Conservation (phyloP, 2,888 invertebrate genomes). For the Torymus aiolomorphi region DNA sequence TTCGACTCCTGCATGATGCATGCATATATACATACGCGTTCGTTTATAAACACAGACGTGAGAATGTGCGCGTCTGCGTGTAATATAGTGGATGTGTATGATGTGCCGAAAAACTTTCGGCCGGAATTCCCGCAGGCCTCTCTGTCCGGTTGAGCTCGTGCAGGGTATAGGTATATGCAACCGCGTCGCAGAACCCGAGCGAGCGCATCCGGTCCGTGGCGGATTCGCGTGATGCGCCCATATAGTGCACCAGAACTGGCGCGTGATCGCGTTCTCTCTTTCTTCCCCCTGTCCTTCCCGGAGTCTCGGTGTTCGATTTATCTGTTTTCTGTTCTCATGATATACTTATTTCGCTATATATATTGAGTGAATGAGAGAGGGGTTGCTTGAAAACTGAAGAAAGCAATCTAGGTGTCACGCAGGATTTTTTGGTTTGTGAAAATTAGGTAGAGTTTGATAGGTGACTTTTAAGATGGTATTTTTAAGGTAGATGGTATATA, state of each 20-base stretch:
- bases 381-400: no score
- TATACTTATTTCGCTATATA: no score
- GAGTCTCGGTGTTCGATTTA: background rate
- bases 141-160: background rate
- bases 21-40: background rate
- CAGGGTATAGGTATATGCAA: background rate
- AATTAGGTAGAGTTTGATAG: no score
- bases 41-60: background rate
- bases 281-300: background rate
- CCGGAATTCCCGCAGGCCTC: conserved; percentile 33
- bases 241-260: background rate
- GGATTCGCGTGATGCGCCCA: conserved; percentile 35
- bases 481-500: no score
- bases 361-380: no score
- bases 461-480: no score
- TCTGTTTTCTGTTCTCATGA: background rate
- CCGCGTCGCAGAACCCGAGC: background rate
- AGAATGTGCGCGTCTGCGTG: background rate
- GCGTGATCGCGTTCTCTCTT: background rate
- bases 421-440: no score
- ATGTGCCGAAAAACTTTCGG: conserved; percentile 26
- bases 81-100: background rate
- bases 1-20: no score
- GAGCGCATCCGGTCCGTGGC: conserved; percentile 44
- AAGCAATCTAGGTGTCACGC: no score